Conservation (phyloP, 1,140 invertebrate genomes). For the Dendroctonus ponderosae region DNA sequence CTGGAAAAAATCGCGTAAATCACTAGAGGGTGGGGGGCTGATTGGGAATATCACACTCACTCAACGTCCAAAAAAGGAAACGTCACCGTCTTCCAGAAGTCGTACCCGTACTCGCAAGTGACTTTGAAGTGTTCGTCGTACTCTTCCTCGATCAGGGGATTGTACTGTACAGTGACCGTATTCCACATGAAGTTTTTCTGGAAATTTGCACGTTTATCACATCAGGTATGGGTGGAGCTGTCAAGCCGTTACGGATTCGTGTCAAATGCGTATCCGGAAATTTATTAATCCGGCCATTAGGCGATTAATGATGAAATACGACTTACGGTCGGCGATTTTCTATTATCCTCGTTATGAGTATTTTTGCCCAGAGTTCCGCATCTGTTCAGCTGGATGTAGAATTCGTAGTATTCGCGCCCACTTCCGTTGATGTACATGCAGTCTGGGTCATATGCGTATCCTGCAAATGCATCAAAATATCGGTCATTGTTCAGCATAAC, state of each 20-base stretch:
- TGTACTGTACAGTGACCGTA: constrained; percentile 91
- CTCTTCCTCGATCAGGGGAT: constrained; percentile 89
- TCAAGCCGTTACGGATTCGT: no score
- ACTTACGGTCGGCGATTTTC: constrained; percentile 81
- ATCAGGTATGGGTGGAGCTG: no score
- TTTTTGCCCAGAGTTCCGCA: constrained; percentile 89
- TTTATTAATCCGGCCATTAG: not conserved
- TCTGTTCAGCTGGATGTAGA: constrained; percentile 87
- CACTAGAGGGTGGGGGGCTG: not conserved
- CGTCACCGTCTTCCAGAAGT: constrained; percentile 95
- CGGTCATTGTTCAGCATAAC: not conserved
- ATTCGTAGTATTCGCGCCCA: constrained; percentile 87
- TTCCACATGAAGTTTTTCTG: constrained; percentile 96
- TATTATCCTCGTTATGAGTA: constrained; percentile 77
- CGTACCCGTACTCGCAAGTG: constrained; percentile 94
- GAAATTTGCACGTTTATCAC: constrained; percentile 30
- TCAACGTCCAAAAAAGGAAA: constrained; percentile 93
- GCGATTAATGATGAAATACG: constrained; percentile 1
- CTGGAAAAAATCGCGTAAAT: constrained; percentile 53
- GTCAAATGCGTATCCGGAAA: no score
- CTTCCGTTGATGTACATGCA: constrained; percentile 95
- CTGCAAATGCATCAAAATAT: constrained; percentile 53
- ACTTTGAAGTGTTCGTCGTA: constrained; percentile 94
- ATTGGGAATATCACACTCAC: constrained; percentile 61
- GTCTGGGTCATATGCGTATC: constrained; percentile 90